Percentiles rank a stretch among this genome's conserved stretches.
Evolutionary conservation across 2,113 vertebrate species (phyloP).

Genomic region (Lota lota): DNA sequence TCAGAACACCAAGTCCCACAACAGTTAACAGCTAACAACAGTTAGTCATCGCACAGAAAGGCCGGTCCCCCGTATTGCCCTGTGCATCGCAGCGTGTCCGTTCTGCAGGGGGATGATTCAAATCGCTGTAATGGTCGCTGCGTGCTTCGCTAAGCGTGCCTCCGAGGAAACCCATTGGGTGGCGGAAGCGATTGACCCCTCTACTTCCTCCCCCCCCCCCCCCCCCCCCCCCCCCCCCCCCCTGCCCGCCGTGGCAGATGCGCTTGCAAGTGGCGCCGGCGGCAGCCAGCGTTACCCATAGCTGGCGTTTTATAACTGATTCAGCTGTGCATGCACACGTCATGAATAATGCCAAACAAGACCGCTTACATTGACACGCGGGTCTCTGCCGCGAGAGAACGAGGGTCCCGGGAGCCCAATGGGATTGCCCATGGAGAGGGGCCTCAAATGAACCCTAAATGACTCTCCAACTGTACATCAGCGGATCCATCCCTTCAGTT

Average conservation of each 20-base stretch:
- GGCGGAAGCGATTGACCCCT: conserved; percentile 51
- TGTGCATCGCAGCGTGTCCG: conserved; percentile 6
- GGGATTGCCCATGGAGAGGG: conserved; percentile 13
- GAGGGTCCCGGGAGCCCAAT: conserved; percentile 20
- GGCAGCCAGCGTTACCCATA: conserved; percentile 41
- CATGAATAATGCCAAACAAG: conserved; percentile 58
- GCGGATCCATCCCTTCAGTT: too few relatives aligned
- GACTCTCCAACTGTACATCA: not conserved
- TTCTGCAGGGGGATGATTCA: conserved; percentile 45
- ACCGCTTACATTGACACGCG: conserved; percentile 39
- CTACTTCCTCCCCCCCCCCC: too few relatives aligned
- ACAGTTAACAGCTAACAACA: conserved; percentile 19
- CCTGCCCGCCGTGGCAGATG: conserved; percentile 13
- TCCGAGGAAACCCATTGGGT: conserved; percentile 47
- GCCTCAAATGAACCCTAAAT: conserved; percentile 29
- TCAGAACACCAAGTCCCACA: too few relatives aligned
- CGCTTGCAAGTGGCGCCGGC: conserved; percentile 16
- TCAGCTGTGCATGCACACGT: conserved; percentile 41
- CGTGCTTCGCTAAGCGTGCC: conserved; percentile 31
- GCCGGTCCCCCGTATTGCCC: too few relatives aligned
- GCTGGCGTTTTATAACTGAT: conserved; percentile 55
- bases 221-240: too few relatives aligned
- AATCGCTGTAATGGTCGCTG: conserved; percentile 49
- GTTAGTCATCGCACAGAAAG: conserved; percentile 48
- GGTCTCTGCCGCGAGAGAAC: conserved; percentile 19